Percentiles rank a stretch among this genome's conserved stretches.
These are phyloP conservation scores for Enteromius afrohamiltoni DNA, from an alignment of 2,797 vertebrate species.

Conservation along the genomic window DNA sequence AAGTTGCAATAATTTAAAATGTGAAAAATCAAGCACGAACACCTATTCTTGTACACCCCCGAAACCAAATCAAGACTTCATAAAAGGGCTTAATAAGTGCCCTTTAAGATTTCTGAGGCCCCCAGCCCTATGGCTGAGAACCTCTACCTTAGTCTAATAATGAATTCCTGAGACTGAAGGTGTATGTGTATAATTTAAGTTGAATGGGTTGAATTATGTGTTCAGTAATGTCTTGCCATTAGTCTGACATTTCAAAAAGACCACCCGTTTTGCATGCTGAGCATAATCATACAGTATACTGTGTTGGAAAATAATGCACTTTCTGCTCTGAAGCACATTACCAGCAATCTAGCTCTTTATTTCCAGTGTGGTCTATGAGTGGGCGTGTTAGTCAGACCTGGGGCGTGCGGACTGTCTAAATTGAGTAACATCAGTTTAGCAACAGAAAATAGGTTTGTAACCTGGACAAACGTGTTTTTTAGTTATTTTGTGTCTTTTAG, in stretches of 20 bases:
- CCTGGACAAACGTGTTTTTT: not conserved
- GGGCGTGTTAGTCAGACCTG: constrained; percentile 18
- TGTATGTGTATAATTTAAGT: constrained; percentile 14
- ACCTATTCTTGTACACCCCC: not conserved
- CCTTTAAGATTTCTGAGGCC: not conserved
- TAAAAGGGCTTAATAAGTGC: not conserved
- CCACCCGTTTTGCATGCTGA: not conserved
- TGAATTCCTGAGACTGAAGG: constrained; percentile 1
- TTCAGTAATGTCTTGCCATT: constrained; percentile 12
- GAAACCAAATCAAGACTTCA: not conserved
- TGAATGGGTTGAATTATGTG: constrained; percentile 2
- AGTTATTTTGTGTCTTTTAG: not conserved
- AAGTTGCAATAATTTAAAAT: not conserved
- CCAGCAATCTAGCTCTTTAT: constrained; percentile 25
- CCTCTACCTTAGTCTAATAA: not conserved
- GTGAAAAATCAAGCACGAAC: not conserved
- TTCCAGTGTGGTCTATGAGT: constrained; percentile 10
- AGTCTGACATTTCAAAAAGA: constrained; percentile 28
- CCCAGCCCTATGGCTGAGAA: not conserved
- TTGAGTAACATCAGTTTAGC: not conserved
- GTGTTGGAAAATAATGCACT: constrained; percentile 14
- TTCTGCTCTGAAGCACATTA: constrained; percentile 28
- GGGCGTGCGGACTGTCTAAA: constrained; percentile 8
- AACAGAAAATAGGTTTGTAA: not conserved
- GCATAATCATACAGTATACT: constrained; percentile 16